Base-by-base conservation (phyloP, 2,888 invertebrate genomes). In the Cheilosia urbana region DNA sequence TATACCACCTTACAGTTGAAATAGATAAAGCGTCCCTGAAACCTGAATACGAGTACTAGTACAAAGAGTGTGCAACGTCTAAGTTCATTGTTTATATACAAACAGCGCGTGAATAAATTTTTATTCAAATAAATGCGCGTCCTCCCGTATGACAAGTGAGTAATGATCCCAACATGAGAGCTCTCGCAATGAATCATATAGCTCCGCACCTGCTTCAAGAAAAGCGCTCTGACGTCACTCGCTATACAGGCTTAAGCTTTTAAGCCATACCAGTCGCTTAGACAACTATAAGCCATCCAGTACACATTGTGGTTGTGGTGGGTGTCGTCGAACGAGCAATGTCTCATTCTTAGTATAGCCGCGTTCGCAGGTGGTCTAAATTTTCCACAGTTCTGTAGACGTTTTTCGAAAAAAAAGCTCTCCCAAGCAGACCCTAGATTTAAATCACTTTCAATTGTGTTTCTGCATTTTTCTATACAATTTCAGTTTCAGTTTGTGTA, bases 311-410 rank as follows among this genome's bases (percentile, higher is more conserved):
- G 63, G 80, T 21, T 40, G 40, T 45, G 63, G 80, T 76, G 58
- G 75, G 66, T 72, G 75, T 58, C 51, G 57, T 3, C 51, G 24
- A 5, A 13, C 27, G 21, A 49, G 37, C 19, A n/a, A 34, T 60
- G 58, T 60, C 81, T 85, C 81, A 85, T 85, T 85, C 81, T 68
- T 53, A 62, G 85, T 85, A 47, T 72, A 68, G 68, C 81, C 81
- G 85, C 72, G 81, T 58, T 45, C 58, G 66, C 76, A 85, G 72
- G 80, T 77, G 72, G 81, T 49, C 34, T n/a, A 58, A 60, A 34
- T 21, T 30, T 57, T 66, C 30, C 49, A 9, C 13, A 37, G 13
- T 37, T 13, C 37, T 24, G 2, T 13, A 24, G 4, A 13, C 49
- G 17, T 24, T 21, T 47, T 58, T 45, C 13, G 45, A 9, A 60